phyloP scores from a whole-genome alignment of 2,888 invertebrate species.

The Apotomis capreana region DNA sequence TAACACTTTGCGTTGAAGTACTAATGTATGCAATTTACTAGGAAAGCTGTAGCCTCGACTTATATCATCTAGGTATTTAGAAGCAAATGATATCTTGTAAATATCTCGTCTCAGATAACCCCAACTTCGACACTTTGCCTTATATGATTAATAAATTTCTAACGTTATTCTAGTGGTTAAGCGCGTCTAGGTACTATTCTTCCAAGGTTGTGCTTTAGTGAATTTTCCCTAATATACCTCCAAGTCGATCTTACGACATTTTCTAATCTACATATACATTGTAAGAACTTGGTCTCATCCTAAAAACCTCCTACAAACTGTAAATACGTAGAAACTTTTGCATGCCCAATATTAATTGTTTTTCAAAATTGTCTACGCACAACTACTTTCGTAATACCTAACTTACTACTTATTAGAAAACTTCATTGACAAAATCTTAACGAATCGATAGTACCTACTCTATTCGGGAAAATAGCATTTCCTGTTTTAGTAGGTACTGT shows the following conservation, averaged over 20 bases:
- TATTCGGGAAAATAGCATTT: not conserved
- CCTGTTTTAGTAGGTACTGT: not conserved
- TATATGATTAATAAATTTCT: conserved; percentile 76
- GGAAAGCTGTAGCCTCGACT: conserved; percentile 35
- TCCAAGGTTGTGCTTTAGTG: conserved; percentile 83
- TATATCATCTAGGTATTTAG: conserved; percentile 37
- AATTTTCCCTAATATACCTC: conserved; percentile 63
- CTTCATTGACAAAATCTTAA: conserved; percentile 59
- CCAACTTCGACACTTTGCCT: conserved; percentile 82
- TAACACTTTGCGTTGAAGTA: not conserved
- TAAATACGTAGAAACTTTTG: conserved; percentile 58
- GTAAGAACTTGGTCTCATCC: conserved; percentile 55
- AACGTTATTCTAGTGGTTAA: conserved; percentile 77
- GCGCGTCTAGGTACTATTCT: conserved; percentile 81
- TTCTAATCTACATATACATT: conserved; percentile 57
- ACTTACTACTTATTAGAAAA: conserved; percentile 48
- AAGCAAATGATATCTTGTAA: conserved; percentile 41
- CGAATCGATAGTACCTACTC: conserved; percentile 40
- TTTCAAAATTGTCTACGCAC: conserved; percentile 77
- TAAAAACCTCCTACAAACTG: conserved; percentile 61
- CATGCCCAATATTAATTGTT: conserved; percentile 49
- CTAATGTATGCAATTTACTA: conserved; percentile 14
- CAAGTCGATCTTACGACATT: conserved; percentile 56
- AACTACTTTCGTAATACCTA: conserved; percentile 74
- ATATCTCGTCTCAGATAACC: conserved; percentile 69